Conservation (phyloP, 1,140 invertebrate genomes). For the Brachionus plicatilis region DNA sequence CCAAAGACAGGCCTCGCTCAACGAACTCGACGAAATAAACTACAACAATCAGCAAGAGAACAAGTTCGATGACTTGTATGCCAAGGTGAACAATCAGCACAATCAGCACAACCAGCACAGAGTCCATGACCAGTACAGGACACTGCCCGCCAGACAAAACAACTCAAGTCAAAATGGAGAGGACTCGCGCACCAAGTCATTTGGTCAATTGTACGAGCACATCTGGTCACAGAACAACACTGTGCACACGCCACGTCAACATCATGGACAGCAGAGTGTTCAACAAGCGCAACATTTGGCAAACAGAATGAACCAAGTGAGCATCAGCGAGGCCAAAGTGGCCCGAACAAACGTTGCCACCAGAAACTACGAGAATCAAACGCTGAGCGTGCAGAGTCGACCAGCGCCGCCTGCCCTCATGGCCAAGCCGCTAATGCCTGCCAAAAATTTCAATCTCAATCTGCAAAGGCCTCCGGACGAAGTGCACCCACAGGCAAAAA, state of each 20-base stretch:
- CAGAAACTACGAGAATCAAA: conserved; percentile 27
- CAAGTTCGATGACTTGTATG: conserved; percentile 26
- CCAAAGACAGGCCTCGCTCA: conserved; percentile 9
- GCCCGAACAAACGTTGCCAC: not conserved
- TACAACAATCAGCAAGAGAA: not conserved
- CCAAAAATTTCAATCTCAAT: conserved; percentile 28
- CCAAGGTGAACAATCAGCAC: not conserved
- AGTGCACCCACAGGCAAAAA: not conserved
- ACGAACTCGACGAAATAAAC: conserved; percentile 20
- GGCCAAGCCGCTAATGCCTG: not conserved
- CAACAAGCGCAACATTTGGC: not conserved
- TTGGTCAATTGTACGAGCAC: conserved; percentile 26
- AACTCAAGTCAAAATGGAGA: not conserved
- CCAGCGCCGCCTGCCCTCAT: not conserved
- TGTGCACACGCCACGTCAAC: not conserved
- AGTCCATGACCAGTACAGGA: too few species aligned
- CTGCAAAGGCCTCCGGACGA: not conserved
- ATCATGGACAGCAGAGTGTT: not conserved
- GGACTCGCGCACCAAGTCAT: conserved; percentile 5
- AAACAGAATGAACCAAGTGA: not conserved
- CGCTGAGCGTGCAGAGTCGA: not conserved
- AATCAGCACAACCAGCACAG: too few species aligned
- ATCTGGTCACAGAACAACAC: conserved; percentile 27
- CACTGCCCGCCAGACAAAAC: too few species aligned
- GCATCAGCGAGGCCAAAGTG: not conserved